Base-by-base conservation (phyloP, 2,113 vertebrate species). In the Zosterops hypoxanthus region DNA sequence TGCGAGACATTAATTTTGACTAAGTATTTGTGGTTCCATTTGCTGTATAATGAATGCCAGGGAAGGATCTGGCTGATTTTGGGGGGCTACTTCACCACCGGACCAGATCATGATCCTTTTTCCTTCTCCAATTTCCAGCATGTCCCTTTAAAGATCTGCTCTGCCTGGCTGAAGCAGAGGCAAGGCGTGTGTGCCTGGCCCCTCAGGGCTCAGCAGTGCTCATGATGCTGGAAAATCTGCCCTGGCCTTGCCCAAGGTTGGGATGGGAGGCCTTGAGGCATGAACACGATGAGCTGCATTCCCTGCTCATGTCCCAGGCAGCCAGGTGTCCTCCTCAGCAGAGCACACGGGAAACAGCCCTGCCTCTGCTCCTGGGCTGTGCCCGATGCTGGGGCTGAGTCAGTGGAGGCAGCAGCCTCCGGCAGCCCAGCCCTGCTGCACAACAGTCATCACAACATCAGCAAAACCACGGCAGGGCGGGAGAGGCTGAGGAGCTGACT, bases 1-100 rank as follows among this genome's bases (percentile, higher is more conserved):
- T 46, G 75, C 10, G 13, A 39, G 19, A 23, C 34, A 26, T 60
- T 66, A 63, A 83, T 92, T 86, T 77, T 8, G 14, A 70, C 81
- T 75, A 49, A 96, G 85, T 83, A 57, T 87, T 94, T 95, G 80
- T 19, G 49, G 10, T 90, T 89, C 82, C 16, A 8, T 92, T 69
- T 94, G 91, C 84, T 52, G 6, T 47, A 13, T 21, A 49, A 76
- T 29, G 50, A 61, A 66, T 65, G 75, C 42, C 57, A 44, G 81
- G 31, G 88, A 82, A 86, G 82, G 85, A 36, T 92, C 68, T 19
- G 34, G 49, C 31, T n/a, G 53, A 31, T 92, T 46, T 24, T 7
- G 29, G 53, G 69, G 29, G 53, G 33, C 28, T 83, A 24, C 8
- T 84, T 88, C 76, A 68, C 60, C 56, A 17, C 66, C n/a, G 57